Evolutionary conservation across 2,888 invertebrate genomes (phyloP).

Genomic region (Apamea epomidion): DNA sequence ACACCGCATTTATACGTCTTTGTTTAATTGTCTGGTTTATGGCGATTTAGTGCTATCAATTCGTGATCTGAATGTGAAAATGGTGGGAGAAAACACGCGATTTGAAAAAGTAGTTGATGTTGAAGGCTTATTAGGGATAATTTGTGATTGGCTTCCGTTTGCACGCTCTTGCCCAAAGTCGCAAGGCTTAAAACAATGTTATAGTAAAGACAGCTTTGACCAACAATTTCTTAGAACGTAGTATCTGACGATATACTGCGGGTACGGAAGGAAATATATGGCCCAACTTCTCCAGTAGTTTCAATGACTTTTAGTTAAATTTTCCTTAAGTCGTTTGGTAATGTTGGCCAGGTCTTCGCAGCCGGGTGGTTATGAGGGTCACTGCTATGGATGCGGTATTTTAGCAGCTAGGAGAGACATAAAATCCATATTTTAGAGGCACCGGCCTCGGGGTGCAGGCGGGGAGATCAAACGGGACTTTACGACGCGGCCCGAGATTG

Average conservation of each 20-base stretch:
- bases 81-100: slow-evolving; percentile 1
- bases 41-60: slow-evolving; percentile 69
- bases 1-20: slow-evolving; percentile 80
- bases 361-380: slow-evolving; percentile 83
- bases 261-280: slow-evolving; percentile 31
- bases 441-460: slow-evolving; percentile 75
- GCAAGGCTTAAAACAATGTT: background rate
- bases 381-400: slow-evolving; percentile 85
- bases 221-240: background rate
- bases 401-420: slow-evolving; percentile 86
- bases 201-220: background rate
- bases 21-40: slow-evolving; percentile 72
- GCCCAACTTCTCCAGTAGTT: slow-evolving; percentile 48
- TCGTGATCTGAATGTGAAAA: slow-evolving; percentile 45
- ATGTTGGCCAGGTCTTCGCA: slow-evolving; percentile 62
- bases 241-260: slow-evolving; percentile 1
- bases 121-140: background rate
- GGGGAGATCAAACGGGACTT: slow-evolving; percentile 89
- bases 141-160: background rate
- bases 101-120: background rate
- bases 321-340: slow-evolving; percentile 60
- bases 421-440: slow-evolving; percentile 90
- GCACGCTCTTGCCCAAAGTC: background rate
- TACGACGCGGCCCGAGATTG: slow-evolving; percentile 89
- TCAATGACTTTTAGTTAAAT: slow-evolving; percentile 60